Conservation (phyloP, 2,797 vertebrate genomes). For the Mus spretus region DNA sequence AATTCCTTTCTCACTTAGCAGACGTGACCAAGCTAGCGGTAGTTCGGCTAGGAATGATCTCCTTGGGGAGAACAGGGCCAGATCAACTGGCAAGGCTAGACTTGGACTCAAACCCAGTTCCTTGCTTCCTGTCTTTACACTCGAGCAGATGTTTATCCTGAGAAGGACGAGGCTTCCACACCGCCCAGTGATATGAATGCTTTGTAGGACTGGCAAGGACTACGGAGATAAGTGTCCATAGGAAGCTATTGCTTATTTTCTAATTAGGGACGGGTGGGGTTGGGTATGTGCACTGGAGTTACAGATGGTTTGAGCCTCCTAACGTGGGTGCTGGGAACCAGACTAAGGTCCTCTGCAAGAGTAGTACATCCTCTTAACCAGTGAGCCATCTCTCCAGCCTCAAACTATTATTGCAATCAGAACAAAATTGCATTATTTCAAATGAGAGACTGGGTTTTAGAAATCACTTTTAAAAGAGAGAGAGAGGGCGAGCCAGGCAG, state of each 20-base stretch:
- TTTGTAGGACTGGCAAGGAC: background rate
- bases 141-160: background rate
- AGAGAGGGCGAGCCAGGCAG: background rate
- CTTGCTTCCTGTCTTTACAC: background rate
- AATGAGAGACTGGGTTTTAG: background rate
- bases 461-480: background rate
- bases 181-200: rapidly evolving
- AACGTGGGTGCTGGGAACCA: background rate
- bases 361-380: background rate
- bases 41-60: background rate
- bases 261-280: background rate
- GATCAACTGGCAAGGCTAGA: background rate
- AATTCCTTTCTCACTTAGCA: background rate
- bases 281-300: background rate
- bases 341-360: background rate
- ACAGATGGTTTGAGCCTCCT: background rate
- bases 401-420: background rate
- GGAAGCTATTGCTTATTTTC: background rate
- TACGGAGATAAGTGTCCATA: background rate
- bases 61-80: too few relatives aligned
- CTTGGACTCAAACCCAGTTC: background rate
- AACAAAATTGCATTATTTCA: background rate
- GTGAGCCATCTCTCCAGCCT: background rate
- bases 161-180: background rate
- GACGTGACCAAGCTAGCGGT: rapidly evolving